These are phyloP conservation scores for Drosophila mojavensis DNA, from an alignment of 1,140 invertebrate genomes.

Conservation along the genomic window DNA sequence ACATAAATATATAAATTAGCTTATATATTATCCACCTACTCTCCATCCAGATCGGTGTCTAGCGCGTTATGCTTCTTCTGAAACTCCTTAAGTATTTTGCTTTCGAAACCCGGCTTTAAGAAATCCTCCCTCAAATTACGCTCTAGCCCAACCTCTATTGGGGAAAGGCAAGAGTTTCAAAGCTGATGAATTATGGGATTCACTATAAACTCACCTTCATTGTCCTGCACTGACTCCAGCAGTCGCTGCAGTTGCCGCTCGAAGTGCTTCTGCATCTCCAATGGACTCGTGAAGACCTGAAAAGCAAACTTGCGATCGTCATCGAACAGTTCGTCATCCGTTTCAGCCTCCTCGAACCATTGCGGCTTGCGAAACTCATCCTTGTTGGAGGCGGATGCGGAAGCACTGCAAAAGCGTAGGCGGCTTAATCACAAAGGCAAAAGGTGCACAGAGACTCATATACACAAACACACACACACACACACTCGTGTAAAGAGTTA, in stretches of 20 bases:
- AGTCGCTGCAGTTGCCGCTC: conserved; percentile 84
- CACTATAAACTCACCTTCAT: conserved; percentile 56
- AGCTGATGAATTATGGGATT: background rate
- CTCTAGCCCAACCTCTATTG: conserved; percentile 48
- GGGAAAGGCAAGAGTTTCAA: too few relatives aligned
- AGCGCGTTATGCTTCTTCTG: conserved; percentile 56
- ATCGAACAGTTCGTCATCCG: conserved; percentile 83
- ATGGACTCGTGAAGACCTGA: conserved; percentile 84
- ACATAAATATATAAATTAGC: background rate
- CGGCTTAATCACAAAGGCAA: background rate
- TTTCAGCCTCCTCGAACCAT: conserved; percentile 83
- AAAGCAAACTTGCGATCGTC: conserved; percentile 83
- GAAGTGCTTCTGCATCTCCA: conserved; percentile 85
- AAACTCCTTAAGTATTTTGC: conserved; percentile 72
- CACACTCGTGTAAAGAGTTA: conserved; percentile 8
- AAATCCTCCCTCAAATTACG: conserved; percentile 75
- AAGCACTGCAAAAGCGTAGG: conserved; percentile 34
- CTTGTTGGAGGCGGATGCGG: conserved; percentile 66
- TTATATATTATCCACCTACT: conserved; percentile 52
- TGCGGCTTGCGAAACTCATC: conserved; percentile 83
- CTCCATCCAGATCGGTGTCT: conserved; percentile 83
- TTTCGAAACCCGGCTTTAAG: conserved; percentile 80
- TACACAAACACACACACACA: conserved; percentile 8
- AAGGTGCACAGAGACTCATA: background rate
- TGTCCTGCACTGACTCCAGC: conserved; percentile 77